Base-by-base conservation (phyloP, 2,797 vertebrate species). In the Cyprinodon diabolis region DNA sequence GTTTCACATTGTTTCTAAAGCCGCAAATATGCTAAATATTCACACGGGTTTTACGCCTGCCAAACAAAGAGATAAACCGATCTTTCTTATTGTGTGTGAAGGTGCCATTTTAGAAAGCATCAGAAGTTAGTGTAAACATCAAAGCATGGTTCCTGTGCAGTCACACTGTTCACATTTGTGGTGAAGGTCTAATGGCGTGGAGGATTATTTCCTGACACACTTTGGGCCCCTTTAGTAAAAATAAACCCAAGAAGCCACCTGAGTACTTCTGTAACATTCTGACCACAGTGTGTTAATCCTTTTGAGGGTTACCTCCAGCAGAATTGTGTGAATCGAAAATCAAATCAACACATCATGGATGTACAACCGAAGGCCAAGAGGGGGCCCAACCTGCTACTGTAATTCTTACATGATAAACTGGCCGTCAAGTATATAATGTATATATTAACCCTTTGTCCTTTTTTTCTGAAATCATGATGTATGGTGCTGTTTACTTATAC, bases 21-120 rank as follows among this genome's bases (percentile, higher is more conserved):
- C 66, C 51, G 43, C 68, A 88, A 86, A 83, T 72, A 90, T 89
- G 78, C 83, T 79, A 84, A 81, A 74, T 75, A 87, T 86, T 75
- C 77, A 71, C 47, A 52, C 72, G 49, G 72, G 51, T 76, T 80
- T 67, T 21, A 25, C 68, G 48, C 75, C 66, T 54, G 75, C 74
- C 55, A 72, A 43, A 68, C 76, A 79, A 14, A 75, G 25, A 6
- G 71, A 43, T 66, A 75, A 77, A 13, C 76, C 45, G 9, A 47
- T 67, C 11, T 30, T 14, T 17, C 19, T 55, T n/a, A 40, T 57
- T 58, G 19, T 23, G 14, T 23, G 43, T 45, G 11, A 40, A 66
- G 5, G 40, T 52, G 58, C 23, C n/a, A 23, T 35, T 75, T 79
- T 84, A 84, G 43, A 56, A 69, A 76, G 43, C 23, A 63, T 48